These are phyloP conservation scores for Acrossocheilus wenchowensis DNA, from an alignment of 2,797 vertebrate species.

Conservation along the genomic window DNA sequence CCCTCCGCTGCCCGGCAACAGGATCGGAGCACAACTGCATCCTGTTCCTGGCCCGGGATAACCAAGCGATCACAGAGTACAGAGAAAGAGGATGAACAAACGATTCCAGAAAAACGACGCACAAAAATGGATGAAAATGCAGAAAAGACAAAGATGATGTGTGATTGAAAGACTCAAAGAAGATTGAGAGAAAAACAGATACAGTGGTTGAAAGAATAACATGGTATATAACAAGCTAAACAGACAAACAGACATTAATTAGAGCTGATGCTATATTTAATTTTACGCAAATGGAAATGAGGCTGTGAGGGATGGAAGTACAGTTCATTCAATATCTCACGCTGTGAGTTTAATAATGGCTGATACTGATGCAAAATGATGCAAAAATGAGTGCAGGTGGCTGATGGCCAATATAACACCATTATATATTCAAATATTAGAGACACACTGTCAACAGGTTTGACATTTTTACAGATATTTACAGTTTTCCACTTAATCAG, in stretches of 20 bases:
- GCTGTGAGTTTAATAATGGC: not conserved
- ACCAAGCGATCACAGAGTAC: constrained; percentile 66
- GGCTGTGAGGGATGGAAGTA: not conserved
- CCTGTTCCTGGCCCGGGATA: constrained; percentile 69
- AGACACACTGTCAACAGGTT: not conserved
- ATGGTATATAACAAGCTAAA: constrained; percentile 2
- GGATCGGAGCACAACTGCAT: constrained; percentile 77
- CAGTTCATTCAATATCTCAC: not conserved
- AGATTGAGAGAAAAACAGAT: constrained; percentile 1
- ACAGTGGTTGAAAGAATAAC: constrained; percentile 22
- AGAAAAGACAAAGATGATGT: constrained; percentile 33
- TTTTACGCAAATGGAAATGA: not conserved
- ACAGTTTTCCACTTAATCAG: not conserved
- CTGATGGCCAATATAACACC: not conserved
- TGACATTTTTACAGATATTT: not conserved
- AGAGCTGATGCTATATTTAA: not conserved
- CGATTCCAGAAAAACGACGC: constrained; percentile 23
- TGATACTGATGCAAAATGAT: not conserved
- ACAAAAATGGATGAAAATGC: constrained; percentile 46
- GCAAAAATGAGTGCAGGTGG: not conserved
- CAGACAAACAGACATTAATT: not conserved
- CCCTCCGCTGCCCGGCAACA: constrained; percentile 76
- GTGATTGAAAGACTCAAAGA: not conserved
- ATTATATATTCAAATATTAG: not conserved
- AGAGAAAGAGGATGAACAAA: constrained; percentile 64